Base-by-base conservation (phyloP, 2,888 invertebrate genomes). In the Phytoseiulus persimilis region DNA sequence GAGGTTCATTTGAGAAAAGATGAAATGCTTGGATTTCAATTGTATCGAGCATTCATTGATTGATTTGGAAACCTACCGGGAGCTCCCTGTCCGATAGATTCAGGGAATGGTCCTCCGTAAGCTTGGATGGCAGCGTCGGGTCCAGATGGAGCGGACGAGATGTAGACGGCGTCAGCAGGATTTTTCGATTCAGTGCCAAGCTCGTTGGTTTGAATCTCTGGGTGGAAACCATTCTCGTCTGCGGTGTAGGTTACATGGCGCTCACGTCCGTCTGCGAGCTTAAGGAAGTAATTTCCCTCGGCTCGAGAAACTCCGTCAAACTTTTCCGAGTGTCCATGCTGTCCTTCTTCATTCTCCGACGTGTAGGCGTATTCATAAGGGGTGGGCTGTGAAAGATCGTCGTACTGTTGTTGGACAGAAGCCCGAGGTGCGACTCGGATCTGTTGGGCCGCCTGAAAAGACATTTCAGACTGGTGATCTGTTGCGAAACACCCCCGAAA, bases 291-390 rank as follows among this genome's bases (percentile, higher is more conserved):
- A 23, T 87, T 87, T 32, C 87, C 87, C 33, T 87, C 87, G 32
- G 87, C 87, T 2, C 87, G 87, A 33, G 87, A 87, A 3, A 45
- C 45, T 87, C 87, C 87, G 14, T 87, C 87, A 18, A 87, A 87
- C 18, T 87, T 87, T 33, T 87, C 87, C 18, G 87, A 87, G 87
- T 87, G 87, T 9, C 87, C 87, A n/a, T 87, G 87, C 33, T 33
- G 45, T 11, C 87, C 87, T 23, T 87, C 87, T 32, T 87, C 87
- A 18, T 87, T 87, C 33, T 87, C 87, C 6, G 87, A 87, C n/a
- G 87, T 87, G 87, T 87, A 87, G 33, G 87, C 87, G 32, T 87
- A 87, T 33, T 87, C 87, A 32, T 87, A 87, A 32, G 87, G 87
- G n/a, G 87, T 87, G 32, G 87, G 87, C 33, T 87, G 87, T 11